Conservation (phyloP, 2,113 vertebrate genomes). For the Percopsis transmontana region DNA sequence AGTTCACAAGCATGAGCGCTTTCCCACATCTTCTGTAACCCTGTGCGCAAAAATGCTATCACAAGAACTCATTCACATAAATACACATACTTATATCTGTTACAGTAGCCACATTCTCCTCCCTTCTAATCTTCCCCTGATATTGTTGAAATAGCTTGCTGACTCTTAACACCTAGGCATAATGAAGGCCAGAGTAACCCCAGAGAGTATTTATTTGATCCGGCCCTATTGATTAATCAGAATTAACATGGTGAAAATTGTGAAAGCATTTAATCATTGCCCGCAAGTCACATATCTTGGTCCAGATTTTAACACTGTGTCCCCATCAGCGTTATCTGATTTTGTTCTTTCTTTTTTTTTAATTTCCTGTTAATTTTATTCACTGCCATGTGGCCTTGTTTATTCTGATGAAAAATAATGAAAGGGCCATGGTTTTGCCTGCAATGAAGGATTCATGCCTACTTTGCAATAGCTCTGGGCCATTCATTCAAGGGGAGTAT, state of each 20-base stretch:
- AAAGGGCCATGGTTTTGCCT: too few species aligned
- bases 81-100: too few species aligned
- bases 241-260: neutral
- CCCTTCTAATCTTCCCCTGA: too few species aligned
- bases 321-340: neutral
- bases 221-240: neutral
- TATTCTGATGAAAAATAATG: neutral
- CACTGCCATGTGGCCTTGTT: neutral
- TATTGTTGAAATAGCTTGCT: too few species aligned
- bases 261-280: neutral
- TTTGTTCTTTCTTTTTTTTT: neutral
- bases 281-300: neutral
- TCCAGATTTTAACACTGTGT: neutral
- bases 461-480: too few species aligned
- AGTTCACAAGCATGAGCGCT: neutral
- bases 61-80: too few species aligned
- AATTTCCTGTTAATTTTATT: constrained; percentile 16
- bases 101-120: too few species aligned
- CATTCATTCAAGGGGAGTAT: neutral
- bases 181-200: neutral
- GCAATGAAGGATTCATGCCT: too few species aligned
- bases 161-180: neutral
- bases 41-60: too few species aligned
- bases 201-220: too few species aligned
- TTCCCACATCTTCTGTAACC: neutral